Conservation (phyloP, 2,113 vertebrate species). For the Catagonus wagneri region DNA sequence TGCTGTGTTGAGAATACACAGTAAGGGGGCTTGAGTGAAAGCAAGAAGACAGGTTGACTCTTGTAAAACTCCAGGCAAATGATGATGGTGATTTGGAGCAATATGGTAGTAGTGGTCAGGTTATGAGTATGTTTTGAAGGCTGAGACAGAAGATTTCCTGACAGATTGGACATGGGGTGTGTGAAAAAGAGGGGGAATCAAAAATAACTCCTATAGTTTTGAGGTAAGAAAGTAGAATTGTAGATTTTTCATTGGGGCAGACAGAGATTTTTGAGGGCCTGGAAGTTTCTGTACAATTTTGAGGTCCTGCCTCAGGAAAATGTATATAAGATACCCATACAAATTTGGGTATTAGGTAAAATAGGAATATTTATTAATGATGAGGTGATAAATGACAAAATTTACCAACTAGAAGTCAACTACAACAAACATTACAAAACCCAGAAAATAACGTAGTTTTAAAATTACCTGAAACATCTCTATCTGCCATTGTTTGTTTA, state of each 20-base stretch:
- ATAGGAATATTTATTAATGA: neutral
- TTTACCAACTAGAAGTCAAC: neutral
- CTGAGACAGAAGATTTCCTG: neutral
- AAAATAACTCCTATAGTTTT: neutral
- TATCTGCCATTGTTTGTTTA: constrained; percentile 3
- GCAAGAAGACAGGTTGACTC: neutral
- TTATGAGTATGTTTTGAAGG: neutral
- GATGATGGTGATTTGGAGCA: neutral
- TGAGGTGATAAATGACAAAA: neutral
- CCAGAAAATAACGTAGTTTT: neutral
- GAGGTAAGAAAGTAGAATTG: neutral
- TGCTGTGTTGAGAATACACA: neutral
- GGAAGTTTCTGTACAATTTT: neutral
- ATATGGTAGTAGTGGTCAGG: neutral
- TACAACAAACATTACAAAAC: neutral
- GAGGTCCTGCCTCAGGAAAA: neutral
- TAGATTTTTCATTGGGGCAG: neutral
- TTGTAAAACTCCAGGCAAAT: neutral
- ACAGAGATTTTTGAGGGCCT: neutral
- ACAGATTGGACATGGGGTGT: neutral
- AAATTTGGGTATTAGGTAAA: neutral
- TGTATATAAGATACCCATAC: neutral
- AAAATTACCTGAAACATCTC: neutral
- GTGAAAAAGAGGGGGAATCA: neutral
- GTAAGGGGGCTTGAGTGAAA: neutral